Evolutionary conservation across 2,113 vertebrate species (phyloP).

Genomic region (Ciconia maguari): DNA sequence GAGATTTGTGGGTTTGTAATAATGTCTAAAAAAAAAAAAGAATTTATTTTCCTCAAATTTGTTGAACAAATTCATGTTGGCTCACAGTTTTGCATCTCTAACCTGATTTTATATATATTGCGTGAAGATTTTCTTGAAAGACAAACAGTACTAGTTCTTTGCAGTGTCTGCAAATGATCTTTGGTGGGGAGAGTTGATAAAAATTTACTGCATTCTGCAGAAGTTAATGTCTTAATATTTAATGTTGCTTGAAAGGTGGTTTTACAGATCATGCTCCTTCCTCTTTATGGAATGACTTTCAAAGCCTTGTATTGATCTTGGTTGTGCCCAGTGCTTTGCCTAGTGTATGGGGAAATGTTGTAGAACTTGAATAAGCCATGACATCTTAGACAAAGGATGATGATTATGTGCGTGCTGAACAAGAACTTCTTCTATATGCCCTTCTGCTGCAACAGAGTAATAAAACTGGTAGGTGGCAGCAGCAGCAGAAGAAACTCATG

Average conservation of each 20-base stretch:
- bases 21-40: neutral
- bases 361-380: constrained; percentile 6
- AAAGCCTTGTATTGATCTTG: neutral
- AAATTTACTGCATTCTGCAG: neutral
- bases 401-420: constrained; percentile 69
- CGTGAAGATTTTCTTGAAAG: neutral
- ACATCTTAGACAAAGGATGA: constrained; percentile 41
- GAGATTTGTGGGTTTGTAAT: neutral
- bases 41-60: neutral
- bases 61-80: neutral
- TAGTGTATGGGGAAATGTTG: neutral
- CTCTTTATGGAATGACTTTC: neutral
- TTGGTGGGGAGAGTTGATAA: neutral
- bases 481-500: constrained; percentile 69
- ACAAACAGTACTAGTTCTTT: neutral
- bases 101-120: neutral
- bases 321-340: constrained; percentile 30
- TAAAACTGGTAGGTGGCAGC: constrained; percentile 78
- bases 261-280: neutral
- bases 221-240: neutral
- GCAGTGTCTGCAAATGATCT: neutral
- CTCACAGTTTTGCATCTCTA: neutral
- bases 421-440: constrained; percentile 77
- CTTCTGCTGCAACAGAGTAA: constrained; percentile 81
- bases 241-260: neutral